Evolutionary conservation across 92 coral and sea anemone species (phyloP).

Genomic region (Epizoanthus illoricatus): DNA sequence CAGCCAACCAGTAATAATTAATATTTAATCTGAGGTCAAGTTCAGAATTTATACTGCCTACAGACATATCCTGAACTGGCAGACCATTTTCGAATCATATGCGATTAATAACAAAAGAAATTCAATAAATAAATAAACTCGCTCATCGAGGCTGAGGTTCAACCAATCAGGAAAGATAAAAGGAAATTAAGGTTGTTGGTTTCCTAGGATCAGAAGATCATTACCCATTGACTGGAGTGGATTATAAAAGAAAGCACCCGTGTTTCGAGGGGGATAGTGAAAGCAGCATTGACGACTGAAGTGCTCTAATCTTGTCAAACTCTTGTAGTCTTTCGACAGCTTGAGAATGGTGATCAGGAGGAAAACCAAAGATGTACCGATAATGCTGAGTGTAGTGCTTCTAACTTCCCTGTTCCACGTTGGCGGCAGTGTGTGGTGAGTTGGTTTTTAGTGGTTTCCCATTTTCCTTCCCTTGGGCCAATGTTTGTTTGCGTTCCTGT

Average conservation of each 20-base stretch:
- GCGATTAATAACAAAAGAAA: constrained; percentile 76
- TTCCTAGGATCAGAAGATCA: constrained; percentile 28
- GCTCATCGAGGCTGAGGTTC: constrained; percentile 37
- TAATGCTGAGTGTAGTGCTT: constrained; percentile 53
- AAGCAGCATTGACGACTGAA: constrained; percentile 40
- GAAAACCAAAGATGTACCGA: constrained; percentile 64
- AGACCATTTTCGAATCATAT: constrained; percentile 55
- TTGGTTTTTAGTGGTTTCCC: constrained; percentile 28
- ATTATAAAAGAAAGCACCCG: constrained; percentile 36
- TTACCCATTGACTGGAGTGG: constrained; percentile 29
- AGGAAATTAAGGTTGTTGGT: constrained; percentile 41
- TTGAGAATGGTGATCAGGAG: constrained; percentile 67
- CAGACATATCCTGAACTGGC: background rate
- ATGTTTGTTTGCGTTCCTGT: background rate
- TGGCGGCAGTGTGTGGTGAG: constrained; percentile 79
- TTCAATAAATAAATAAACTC: constrained; percentile 62
- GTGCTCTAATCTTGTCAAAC: constrained; percentile 36
- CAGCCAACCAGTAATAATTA: constrained; percentile 33
- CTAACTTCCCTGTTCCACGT: constrained; percentile 78
- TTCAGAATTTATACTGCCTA: constrained; percentile 9
- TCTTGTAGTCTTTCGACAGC: constrained; percentile 56
- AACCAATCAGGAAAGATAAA: constrained; percentile 72
- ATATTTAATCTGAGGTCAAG: constrained; percentile 42
- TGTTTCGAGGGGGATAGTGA: constrained; percentile 51
- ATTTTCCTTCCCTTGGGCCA: constrained; percentile 41